phyloP scores from a whole-genome alignment of 2,113 vertebrate species.

The Xyrauchen texanus region DNA sequence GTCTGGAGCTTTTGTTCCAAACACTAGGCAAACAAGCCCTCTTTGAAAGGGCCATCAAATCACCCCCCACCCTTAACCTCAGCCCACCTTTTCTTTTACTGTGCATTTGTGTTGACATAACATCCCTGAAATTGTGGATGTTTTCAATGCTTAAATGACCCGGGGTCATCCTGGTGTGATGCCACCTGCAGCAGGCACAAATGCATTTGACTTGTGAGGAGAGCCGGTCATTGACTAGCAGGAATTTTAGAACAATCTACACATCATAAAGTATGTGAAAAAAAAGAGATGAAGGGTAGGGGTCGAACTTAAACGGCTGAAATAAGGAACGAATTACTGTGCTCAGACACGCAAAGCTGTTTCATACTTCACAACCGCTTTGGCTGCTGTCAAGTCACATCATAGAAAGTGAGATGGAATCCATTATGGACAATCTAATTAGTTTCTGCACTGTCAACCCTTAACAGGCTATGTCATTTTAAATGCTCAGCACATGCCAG shows the following conservation, averaged over 20 bases:
- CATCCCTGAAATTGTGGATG: slow-evolving; percentile 1
- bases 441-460: slow-evolving; percentile 21
- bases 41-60: neutral
- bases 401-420: slow-evolving; percentile 30
- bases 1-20: no score
- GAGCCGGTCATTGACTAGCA: neutral
- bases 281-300: neutral
- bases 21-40: no score
- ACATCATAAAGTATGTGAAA: neutral
- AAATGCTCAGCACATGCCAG: slow-evolving; percentile 20
- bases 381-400: slow-evolving; percentile 39
- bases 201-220: slow-evolving; percentile 43
- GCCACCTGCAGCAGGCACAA: slow-evolving; percentile 40
- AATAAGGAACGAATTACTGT: neutral
- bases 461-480: slow-evolving; percentile 12
- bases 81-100: slow-evolving; percentile 1
- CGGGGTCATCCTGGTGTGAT: slow-evolving; percentile 30
- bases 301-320: neutral
- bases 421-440: slow-evolving; percentile 38
- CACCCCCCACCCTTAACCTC: neutral
- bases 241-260: slow-evolving; percentile 1
- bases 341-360: neutral
- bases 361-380: slow-evolving; percentile 11
- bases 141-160: neutral
- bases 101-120: slow-evolving; percentile 21